A percentile compares a stretch with the other conserved stretches of the same genome.
phyloP scores from a whole-genome alignment of 2,888 invertebrate species.

The Atethmia centrago region DNA sequence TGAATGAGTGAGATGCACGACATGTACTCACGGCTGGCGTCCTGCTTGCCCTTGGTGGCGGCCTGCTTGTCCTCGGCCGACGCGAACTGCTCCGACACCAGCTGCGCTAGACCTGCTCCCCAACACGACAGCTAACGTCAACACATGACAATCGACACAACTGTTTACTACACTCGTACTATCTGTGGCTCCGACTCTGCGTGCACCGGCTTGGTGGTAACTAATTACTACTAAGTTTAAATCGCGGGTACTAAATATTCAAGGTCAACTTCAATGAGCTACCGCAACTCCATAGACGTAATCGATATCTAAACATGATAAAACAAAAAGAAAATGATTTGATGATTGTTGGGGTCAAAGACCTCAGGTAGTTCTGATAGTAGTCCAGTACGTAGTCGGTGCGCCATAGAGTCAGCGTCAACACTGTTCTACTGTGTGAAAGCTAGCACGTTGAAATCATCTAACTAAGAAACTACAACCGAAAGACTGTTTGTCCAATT shows the following conservation, averaged over 20 bases:
- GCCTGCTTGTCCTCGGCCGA: slow-evolving; percentile 78
- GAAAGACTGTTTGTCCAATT: not conserved
- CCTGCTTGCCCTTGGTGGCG: slow-evolving; percentile 70
- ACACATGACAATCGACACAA: slow-evolving; percentile 38
- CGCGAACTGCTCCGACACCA: slow-evolving; percentile 86
- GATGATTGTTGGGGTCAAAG: not conserved
- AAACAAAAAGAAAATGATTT: not conserved
- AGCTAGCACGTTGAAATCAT: not conserved
- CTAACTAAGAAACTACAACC: slow-evolving; percentile 14
- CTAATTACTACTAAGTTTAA: not conserved
- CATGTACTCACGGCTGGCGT: slow-evolving; percentile 75
- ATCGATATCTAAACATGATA: not conserved
- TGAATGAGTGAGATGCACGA: slow-evolving; percentile 1
- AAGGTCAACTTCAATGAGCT: not conserved
- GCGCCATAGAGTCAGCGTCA: slow-evolving; percentile 8
- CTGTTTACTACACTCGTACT: not conserved
- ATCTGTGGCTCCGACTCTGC: not conserved
- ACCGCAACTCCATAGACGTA: not conserved
- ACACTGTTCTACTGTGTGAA: slow-evolving; percentile 7
- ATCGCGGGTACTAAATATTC: not conserved
- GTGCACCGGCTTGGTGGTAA: not conserved
- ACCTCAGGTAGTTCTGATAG: not conserved
- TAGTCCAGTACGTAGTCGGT: not conserved
- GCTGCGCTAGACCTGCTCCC: slow-evolving; percentile 84
- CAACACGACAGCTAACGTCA: slow-evolving; percentile 35